Evolutionary conservation across 2,888 invertebrate genomes (phyloP).

Genomic region (Argyresthia goedartella): DNA sequence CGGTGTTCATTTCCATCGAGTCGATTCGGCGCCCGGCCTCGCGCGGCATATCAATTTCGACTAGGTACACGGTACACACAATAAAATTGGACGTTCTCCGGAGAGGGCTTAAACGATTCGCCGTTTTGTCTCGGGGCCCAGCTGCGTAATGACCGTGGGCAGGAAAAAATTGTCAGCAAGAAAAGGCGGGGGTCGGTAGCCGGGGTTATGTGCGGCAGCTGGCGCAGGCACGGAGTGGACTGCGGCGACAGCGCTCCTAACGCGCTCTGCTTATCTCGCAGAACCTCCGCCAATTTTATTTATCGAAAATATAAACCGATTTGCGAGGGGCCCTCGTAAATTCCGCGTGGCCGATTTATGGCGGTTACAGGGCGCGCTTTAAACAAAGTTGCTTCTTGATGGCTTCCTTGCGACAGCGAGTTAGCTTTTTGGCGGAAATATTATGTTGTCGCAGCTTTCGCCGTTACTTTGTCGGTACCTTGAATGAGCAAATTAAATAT

Average conservation of each 20-base stretch:
- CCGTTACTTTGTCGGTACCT: no score
- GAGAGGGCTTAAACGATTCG: slow-evolving; percentile 71
- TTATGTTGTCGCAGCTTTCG: no score
- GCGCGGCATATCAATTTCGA: slow-evolving; percentile 67
- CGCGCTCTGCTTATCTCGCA: slow-evolving; percentile 69
- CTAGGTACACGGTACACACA: slow-evolving; percentile 67
- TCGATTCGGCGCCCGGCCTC: slow-evolving; percentile 31
- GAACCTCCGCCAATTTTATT: slow-evolving; percentile 71
- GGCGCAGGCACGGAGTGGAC: slow-evolving; percentile 30
- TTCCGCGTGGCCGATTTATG: slow-evolving; percentile 64
- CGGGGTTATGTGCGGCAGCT: slow-evolving; percentile 65
- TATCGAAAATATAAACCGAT: slow-evolving; percentile 72
- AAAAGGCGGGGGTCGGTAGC: slow-evolving; percentile 63
- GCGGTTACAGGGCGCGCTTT: slow-evolving; percentile 62
- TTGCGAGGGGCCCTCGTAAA: slow-evolving; percentile 67
- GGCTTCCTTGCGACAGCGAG: slow-evolving; percentile 27
- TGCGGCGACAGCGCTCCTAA: slow-evolving; percentile 55
- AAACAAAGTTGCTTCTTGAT: slow-evolving; percentile 59
- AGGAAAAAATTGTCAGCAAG: slow-evolving; percentile 72
- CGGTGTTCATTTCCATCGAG: not conserved
- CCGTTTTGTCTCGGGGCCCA: slow-evolving; percentile 70
- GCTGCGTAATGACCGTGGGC: slow-evolving; percentile 68
- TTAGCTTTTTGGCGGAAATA: not conserved
- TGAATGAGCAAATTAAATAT: no score
- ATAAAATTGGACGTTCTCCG: slow-evolving; percentile 69